phyloP scores from a whole-genome alignment of 1,140 invertebrate species.

The Bombus huntii region DNA sequence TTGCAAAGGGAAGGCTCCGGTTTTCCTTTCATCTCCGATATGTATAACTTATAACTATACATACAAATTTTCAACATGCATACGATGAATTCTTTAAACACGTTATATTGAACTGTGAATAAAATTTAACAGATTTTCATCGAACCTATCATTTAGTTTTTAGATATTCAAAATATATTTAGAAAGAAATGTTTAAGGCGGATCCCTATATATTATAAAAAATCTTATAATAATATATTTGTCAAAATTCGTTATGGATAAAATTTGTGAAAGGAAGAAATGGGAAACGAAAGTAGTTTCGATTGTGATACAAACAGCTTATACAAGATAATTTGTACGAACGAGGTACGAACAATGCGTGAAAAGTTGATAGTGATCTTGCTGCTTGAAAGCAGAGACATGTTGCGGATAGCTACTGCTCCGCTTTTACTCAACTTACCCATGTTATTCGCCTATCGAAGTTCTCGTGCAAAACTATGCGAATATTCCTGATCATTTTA shows the following conservation, averaged over 20 bases:
- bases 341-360: neutral
- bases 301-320: too few species aligned
- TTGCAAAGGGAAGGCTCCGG: too few species aligned
- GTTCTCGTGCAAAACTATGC: slow-evolving; percentile 70
- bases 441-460: slow-evolving; percentile 67
- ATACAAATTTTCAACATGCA: neutral
- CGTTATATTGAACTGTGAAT: neutral
- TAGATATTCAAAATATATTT: neutral
- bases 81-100: neutral
- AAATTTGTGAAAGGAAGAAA: too few species aligned
- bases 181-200: too few species aligned
- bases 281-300: too few species aligned
- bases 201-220: too few species aligned
- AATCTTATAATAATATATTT: too few species aligned
- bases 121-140: neutral
- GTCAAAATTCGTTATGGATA: too few species aligned
- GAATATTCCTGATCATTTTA: slow-evolving; percentile 72
- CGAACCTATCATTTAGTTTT: neutral
- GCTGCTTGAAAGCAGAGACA: slow-evolving; percentile 82
- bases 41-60: too few species aligned
- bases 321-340: too few species aligned
- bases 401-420: slow-evolving; percentile 80
- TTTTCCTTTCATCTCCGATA: too few species aligned
- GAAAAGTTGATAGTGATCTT: slow-evolving; percentile 69
- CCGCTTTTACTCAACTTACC: slow-evolving; percentile 69